Evolutionary conservation across 2,888 invertebrate genomes (phyloP), one percentile per base, ranked within the genome.

Genomic region (Sphinx pinastri): DNA sequence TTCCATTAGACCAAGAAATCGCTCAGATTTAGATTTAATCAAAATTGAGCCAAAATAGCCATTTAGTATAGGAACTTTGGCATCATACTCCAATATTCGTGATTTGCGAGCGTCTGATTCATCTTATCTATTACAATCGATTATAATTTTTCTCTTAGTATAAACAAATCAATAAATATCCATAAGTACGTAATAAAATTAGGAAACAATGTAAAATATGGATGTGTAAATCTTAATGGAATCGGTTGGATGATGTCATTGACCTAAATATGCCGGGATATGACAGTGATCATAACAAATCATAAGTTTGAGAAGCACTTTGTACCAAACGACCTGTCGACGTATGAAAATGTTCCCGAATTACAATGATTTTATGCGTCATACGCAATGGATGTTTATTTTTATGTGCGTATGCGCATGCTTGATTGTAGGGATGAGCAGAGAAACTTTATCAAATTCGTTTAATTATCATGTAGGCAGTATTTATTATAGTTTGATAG

Each of bases 351-450:
- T 67, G 54, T 57, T 70, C 14, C 12, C 4, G 60, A 63, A 63
- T 47, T 63, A 63, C 63, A 68, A 72, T 57, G 70, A 68, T 68
- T 72, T 72, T 71, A 71, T 55, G 67, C 47, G 68, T 68, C 57
- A 63, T 63, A 49, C 63, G 49, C 49, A 60, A 60, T 60, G 60
- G 55, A 1, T 2, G 59, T 45, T 69, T 68, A n/a, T 72, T 68
- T 71, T 19, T 60, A 60, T 14, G 12, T 16, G 45, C 14, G 38
- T 38, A n/a, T 14, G 14, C 25, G 14, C 45, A 38, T 1, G 38
- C 38, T 38, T 58, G 31, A 6, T 38, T 14, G 14, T 51, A 59
- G 16, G 38, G 38, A 10, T n/a, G n/a, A 10, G 59, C 4, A 38
- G n/a, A 38, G 38, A 38, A 38, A 25, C 25, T 6, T 25, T 38